Base-by-base conservation (phyloP, 1,140 invertebrate genomes). In the Drosophila melanica region DNA sequence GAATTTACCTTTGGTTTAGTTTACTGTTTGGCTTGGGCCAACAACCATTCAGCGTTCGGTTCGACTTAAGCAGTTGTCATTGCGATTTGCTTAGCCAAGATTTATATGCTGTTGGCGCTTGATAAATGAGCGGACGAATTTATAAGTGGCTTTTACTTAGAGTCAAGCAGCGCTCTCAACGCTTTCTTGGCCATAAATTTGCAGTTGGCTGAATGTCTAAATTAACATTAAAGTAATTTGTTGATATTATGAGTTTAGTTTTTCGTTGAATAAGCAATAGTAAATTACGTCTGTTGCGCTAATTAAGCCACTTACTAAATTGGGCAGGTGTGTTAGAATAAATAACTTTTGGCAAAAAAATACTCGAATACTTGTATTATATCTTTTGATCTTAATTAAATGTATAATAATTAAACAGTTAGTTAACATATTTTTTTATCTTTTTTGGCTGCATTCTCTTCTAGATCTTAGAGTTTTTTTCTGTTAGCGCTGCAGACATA, bases 61-160 rank as follows among this genome's bases (percentile, higher is more conserved):
- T 47, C 33, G 37, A 70, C 58, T 50, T 65, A 81, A 73, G 63
- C 72, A 71, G 66, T 68, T 79, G 82, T 82, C 82, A 76, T 67
- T 78, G 67, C 75, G 80, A 82, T 87, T 87, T 82, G 75, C 68
- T 77, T 73, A 47, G 71, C 71, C 71, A 75, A 79, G 82, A 87
- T 87, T 87, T 86, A 86, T 87, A 79, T 62, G 42, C 71, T 69
- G 65, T 62, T 68, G 53, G 10, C 79, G 57, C 76, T 82, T 86
- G 82, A 86, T 82, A 86, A 86, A 86, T 74, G 82, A 77, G 75
- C 76, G 54, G 55, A 75, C 72, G 73, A 76, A 78, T 69, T 87
- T 79, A 58, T 70, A 69, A 74, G 72, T 67, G 78, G 77, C 66
- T 76, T 67, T 75, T 71, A 66, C 72, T 62, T 75, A 58, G 58